Evolutionary conservation across 2,888 invertebrate species (phyloP).

Genomic region (Strigamia transsilvanica): DNA sequence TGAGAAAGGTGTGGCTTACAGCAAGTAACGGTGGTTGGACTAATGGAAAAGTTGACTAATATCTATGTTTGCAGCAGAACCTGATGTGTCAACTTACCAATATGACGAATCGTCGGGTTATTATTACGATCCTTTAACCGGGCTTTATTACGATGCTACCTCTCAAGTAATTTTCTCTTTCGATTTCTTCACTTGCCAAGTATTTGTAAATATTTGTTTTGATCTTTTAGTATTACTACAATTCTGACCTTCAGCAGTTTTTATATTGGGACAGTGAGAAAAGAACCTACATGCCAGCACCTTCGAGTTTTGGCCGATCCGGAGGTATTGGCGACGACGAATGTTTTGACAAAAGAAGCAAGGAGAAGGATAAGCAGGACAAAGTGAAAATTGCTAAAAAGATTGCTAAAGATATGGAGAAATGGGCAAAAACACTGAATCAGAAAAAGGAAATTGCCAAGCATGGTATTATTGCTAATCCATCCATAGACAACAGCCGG

Average conservation of each 20-base stretch:
- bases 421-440: constrained; percentile 96
- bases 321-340: constrained; percentile 40
- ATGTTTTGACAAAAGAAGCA: constrained; percentile 72
- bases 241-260: constrained; percentile 87
- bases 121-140: constrained; percentile 92
- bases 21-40: background rate
- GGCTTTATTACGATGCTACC: constrained; percentile 94
- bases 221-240: constrained; percentile 81
- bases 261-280: constrained; percentile 87
- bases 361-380: constrained; percentile 73
- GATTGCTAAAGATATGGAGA: constrained; percentile 93
- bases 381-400: constrained; percentile 97
- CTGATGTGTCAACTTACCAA: constrained; percentile 90
- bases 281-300: constrained; percentile 65
- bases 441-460: constrained; percentile 84
- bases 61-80: constrained; percentile 66
- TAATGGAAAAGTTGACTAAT: no score
- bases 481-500: constrained; percentile 58
- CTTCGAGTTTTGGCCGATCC: constrained; percentile 59
- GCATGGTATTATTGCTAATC: constrained; percentile 64
- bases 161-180: constrained; percentile 70
- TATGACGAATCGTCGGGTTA: constrained; percentile 96
- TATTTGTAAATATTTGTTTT: background rate
- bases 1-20: background rate
- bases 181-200: background rate